Evolutionary conservation across 2,888 invertebrate species (phyloP).

Genomic region (Ptilodon capucinus): DNA sequence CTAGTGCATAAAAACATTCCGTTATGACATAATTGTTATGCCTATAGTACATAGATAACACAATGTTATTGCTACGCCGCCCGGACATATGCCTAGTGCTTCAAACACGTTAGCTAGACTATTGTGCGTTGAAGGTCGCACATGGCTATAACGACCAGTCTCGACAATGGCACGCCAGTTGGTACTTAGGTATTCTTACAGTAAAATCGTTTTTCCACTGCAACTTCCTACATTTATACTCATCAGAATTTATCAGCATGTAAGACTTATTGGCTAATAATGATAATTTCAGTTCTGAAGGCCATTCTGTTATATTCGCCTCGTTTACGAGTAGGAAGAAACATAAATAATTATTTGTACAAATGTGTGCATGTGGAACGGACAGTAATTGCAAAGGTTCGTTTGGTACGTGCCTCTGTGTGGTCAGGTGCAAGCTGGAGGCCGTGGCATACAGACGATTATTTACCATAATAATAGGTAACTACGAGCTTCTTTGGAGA

Average conservation of each 20-base stretch:
- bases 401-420: constrained; percentile 8
- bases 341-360: constrained; percentile 13
- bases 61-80: constrained; percentile 17
- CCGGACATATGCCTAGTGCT: constrained; percentile 54
- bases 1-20: background rate
- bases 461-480: background rate
- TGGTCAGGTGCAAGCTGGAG: constrained; percentile 15
- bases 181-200: constrained; percentile 27
- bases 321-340: constrained; percentile 1
- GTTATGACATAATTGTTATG: constrained; percentile 4
- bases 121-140: constrained; percentile 72
- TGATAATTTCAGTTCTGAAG: background rate
- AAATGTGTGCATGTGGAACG: constrained; percentile 18
- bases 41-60: constrained; percentile 10
- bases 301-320: background rate
- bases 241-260: background rate
- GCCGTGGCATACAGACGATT: constrained; percentile 1
- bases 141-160: constrained; percentile 47
- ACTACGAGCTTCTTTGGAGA: background rate
- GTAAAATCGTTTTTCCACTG: constrained; percentile 18
- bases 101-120: constrained; percentile 56
- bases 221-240: constrained; percentile 19
- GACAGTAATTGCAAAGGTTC: constrained; percentile 15
- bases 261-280: background rate
- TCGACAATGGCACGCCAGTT: constrained; percentile 25